Percentiles rank a stretch among this genome's conserved stretches.
These are phyloP conservation scores for Triplophysa rosa DNA, from an alignment of 2,113 vertebrate species.

Conservation along the genomic window DNA sequence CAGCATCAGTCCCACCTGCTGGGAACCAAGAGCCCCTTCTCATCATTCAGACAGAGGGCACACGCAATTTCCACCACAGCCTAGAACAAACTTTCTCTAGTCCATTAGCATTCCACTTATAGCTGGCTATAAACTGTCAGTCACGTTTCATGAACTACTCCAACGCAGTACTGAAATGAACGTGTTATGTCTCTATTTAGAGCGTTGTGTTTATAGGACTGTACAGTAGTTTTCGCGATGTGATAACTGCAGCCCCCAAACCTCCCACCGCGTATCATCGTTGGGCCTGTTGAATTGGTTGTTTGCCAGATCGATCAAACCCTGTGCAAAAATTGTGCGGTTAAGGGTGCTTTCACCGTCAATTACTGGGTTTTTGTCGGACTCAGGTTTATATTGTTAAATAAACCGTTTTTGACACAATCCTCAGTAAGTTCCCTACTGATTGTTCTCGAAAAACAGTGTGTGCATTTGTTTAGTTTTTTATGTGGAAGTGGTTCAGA, in stretches of 20 bases:
- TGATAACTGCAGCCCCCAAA: neutral
- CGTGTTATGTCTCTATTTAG: slow-evolving; percentile 2
- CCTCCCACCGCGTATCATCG: neutral
- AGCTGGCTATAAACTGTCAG: slow-evolving; percentile 41
- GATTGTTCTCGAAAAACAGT: slow-evolving; percentile 32
- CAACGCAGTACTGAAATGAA: slow-evolving; percentile 22
- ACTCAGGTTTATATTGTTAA: neutral
- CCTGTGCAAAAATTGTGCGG: slow-evolving; percentile 17
- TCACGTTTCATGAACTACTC: slow-evolving; percentile 23
- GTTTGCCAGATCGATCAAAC: slow-evolving; percentile 27
- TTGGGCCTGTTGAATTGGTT: neutral
- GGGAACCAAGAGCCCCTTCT: slow-evolving; percentile 61
- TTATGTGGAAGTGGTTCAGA: slow-evolving; percentile 17
- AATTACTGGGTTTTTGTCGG: slow-evolving; percentile 16
- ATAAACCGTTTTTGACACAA: slow-evolving; percentile 10
- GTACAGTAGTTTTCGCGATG: slow-evolving; percentile 11
- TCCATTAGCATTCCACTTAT: slow-evolving; percentile 52
- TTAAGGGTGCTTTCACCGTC: slow-evolving; percentile 22
- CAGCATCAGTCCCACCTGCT: slow-evolving; percentile 54
- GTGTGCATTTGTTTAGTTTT: slow-evolving; percentile 3
- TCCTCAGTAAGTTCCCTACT: slow-evolving; percentile 16
- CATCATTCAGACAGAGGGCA: slow-evolving; percentile 51
- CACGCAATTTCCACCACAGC: slow-evolving; percentile 56
- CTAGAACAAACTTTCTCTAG: slow-evolving; percentile 52
- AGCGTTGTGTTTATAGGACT: slow-evolving; percentile 2